Conservation (phyloP, 2,888 invertebrate genomes). For the Leptura quadrifasciata region DNA sequence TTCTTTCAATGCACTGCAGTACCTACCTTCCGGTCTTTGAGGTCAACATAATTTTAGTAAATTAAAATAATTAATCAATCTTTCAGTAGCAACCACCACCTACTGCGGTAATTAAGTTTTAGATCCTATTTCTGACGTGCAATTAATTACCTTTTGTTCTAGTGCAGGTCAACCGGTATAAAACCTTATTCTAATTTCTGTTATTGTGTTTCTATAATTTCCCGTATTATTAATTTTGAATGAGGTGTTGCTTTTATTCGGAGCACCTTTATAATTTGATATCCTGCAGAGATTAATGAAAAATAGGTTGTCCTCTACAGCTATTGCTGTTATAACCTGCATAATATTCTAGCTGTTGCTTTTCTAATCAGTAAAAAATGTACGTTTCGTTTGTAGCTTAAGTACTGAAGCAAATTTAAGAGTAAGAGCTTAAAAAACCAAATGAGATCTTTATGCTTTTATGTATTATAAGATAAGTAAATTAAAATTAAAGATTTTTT, state of each 20-base stretch:
- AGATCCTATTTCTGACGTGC: constrained; percentile 42
- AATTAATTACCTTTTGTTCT: constrained; percentile 32
- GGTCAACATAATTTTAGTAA: constrained; percentile 44
- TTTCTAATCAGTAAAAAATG: too few species aligned
- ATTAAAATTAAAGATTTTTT: too few species aligned
- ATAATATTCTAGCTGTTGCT: too few species aligned
- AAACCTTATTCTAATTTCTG: constrained; percentile 10
- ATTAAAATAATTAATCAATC: constrained; percentile 63
- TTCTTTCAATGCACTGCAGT: constrained; percentile 41
- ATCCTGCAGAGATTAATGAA: constrained; percentile 10
- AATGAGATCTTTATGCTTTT: too few species aligned
- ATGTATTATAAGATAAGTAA: too few species aligned
- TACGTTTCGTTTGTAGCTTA: too few species aligned
- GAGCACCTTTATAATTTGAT: constrained; percentile 9
- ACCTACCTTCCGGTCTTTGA: constrained; percentile 45
- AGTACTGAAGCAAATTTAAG: too few species aligned
- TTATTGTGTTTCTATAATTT: background rate
- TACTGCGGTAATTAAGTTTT: constrained; percentile 62
- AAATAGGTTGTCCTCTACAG: background rate
- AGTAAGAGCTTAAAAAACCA: too few species aligned
- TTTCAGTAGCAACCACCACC: constrained; percentile 64
- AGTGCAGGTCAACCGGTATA: constrained; percentile 8
- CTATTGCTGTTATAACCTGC: too few species aligned
- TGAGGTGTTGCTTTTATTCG: constrained; percentile 9
- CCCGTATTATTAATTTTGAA: constrained; percentile 12